A percentile compares a stretch with the other conserved stretches of the same genome.
Conservation (phyloP, 2,888 invertebrate genomes). For the Sminthurinus aureus region DNA sequence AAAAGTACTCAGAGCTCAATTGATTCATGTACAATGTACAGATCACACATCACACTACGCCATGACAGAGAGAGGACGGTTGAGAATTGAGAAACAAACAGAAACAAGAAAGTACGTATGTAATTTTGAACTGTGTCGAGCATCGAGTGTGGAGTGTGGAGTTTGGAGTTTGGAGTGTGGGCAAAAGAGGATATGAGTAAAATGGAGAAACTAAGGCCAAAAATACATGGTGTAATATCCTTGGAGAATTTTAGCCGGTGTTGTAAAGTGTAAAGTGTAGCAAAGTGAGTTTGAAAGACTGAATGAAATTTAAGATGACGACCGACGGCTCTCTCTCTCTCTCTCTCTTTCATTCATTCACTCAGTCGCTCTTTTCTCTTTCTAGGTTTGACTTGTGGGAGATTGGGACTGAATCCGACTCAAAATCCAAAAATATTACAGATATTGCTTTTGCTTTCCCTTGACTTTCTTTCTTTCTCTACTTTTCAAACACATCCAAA, state of each 20-base stretch:
- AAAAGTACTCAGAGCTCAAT: too few relatives aligned
- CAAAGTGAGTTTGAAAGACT: constrained; percentile 17
- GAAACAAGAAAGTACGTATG: too few relatives aligned
- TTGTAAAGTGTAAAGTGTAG: background rate
- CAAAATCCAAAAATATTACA: constrained; percentile 6
- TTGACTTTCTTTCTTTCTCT: background rate
- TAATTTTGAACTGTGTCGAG: too few relatives aligned
- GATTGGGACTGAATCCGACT: constrained; percentile 38
- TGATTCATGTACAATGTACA: too few relatives aligned
- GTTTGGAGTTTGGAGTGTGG: too few relatives aligned
- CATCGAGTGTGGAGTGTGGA: too few relatives aligned
- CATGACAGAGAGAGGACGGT: too few relatives aligned
- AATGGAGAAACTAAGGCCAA: background rate
- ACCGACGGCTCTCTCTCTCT: constrained; percentile 41
- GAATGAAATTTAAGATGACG: constrained; percentile 51
- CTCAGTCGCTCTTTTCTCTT: constrained; percentile 18
- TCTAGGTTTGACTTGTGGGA: constrained; percentile 15
- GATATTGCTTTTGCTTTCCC: constrained; percentile 11
- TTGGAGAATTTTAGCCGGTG: constrained; percentile 31
- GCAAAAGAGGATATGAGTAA: background rate
- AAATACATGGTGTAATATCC: constrained; percentile 13
- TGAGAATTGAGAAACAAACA: too few relatives aligned
- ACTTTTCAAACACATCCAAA: background rate
- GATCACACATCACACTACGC: too few relatives aligned
- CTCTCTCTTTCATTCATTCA: constrained; percentile 3